Conservation (phyloP, 1,140 invertebrate genomes). For the Monomorium pharaonis region DNA sequence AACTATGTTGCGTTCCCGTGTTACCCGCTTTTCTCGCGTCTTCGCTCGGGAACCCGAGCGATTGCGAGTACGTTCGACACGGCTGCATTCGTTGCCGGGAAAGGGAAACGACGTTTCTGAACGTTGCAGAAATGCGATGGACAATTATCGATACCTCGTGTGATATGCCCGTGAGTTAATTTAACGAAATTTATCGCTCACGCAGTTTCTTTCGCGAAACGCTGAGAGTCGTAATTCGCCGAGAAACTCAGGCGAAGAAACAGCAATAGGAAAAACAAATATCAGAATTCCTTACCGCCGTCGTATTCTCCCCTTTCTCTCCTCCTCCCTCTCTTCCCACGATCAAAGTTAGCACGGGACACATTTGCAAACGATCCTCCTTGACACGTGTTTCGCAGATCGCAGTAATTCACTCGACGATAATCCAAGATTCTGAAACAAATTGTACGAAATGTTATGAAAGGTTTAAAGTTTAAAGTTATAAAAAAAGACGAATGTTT, state of each 20-base stretch:
- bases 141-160: background rate
- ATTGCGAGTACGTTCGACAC: background rate
- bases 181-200: constrained; percentile 24
- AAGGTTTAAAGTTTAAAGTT: background rate
- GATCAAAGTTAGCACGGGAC: constrained; percentile 10
- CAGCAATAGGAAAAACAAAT: constrained; percentile 38
- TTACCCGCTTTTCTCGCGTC: background rate
- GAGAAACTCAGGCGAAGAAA: constrained; percentile 33
- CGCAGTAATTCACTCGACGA: background rate
- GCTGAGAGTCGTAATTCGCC: background rate
- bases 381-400: background rate
- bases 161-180: constrained; percentile 10
- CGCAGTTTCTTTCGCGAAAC: background rate
- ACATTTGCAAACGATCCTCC: background rate
- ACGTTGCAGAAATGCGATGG: background rate
- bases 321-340: background rate
- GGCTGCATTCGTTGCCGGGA: background rate
- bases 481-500: background rate
- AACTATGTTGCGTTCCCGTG: constrained; percentile 1
- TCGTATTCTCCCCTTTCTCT: background rate
- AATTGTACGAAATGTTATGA: background rate
- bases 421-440: constrained; percentile 17
- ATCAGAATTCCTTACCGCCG: constrained; percentile 29
- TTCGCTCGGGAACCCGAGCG: background rate
- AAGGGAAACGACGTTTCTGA: constrained; percentile 1